These are phyloP conservation scores for Drosophila carrolli DNA, from an alignment of 1,140 invertebrate genomes.

Conservation along the genomic window DNA sequence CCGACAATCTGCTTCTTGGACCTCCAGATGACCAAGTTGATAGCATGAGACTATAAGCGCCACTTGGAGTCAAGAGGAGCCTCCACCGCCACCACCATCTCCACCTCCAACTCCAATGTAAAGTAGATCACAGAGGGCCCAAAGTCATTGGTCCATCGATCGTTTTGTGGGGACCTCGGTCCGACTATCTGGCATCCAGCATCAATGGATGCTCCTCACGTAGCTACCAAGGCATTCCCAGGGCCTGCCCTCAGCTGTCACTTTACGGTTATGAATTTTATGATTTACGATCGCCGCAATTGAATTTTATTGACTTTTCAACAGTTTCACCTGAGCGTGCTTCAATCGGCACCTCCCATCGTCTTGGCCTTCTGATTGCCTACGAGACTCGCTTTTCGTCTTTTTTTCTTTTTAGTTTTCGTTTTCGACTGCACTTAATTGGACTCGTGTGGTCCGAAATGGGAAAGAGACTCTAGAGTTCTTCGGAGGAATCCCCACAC, in stretches of 20 bases:
- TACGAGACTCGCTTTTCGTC: background rate
- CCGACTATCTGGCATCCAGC: constrained; percentile 5
- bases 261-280: constrained; percentile 84
- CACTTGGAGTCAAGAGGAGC: constrained; percentile 46
- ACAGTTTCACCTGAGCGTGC: constrained; percentile 71
- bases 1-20: constrained; percentile 3
- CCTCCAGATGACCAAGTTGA: constrained; percentile 65
- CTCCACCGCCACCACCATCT: background rate
- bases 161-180: constrained; percentile 11
- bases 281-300: constrained; percentile 81
- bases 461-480: constrained; percentile 20
- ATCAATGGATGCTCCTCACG: constrained; percentile 52
- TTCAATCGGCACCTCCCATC: constrained; percentile 51
- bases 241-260: constrained; percentile 79
- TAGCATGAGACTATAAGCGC: constrained; percentile 67
- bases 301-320: constrained; percentile 83
- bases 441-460: constrained; percentile 57
- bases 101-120: constrained; percentile 48
- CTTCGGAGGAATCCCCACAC: constrained; percentile 23
- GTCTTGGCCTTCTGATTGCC: constrained; percentile 41
- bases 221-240: constrained; percentile 68
- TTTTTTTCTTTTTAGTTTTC: background rate
- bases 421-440: constrained; percentile 37
- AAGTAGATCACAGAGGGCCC: constrained; percentile 68
- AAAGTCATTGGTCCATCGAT: constrained; percentile 46